Conservation (phyloP, 2,888 invertebrate species). For the Scelioninae gen. 2 region DNA sequence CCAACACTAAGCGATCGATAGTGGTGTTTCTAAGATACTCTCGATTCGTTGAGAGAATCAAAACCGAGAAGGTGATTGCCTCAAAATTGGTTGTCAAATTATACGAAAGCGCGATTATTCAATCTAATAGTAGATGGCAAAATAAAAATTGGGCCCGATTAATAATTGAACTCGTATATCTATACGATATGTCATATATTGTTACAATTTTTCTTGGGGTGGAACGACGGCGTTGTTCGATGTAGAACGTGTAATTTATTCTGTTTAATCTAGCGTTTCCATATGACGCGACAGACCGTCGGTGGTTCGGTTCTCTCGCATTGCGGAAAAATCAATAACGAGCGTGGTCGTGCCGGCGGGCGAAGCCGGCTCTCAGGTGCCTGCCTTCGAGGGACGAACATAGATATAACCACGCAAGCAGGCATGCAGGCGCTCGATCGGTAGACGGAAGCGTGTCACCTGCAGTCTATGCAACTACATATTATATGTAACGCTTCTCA, state of each 20-base stretch:
- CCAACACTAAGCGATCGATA: no score
- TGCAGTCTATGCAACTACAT: conserved; percentile 62
- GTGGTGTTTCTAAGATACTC: no score
- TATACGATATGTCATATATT: no score
- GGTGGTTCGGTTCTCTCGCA: conserved; percentile 66
- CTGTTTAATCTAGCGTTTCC: conserved; percentile 67
- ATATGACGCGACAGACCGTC: conserved; percentile 69
- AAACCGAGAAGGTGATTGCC: no score
- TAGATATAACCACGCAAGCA: conserved; percentile 59
- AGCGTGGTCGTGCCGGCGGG: conserved; percentile 70
- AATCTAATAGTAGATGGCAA: no score
- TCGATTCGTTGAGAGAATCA: no score
- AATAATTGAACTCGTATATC: no score
- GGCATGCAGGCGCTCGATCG: conserved; percentile 65
- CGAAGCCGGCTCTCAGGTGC: conserved; percentile 70
- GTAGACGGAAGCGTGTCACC: conserved; percentile 68
- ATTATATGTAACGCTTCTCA: conserved; percentile 57
- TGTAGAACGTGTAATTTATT: conserved; percentile 59
- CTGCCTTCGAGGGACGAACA: conserved; percentile 62
- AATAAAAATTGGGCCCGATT: no score
- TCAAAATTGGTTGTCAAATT: no score
- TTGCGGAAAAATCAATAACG: conserved; percentile 74
- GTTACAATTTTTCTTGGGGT: conserved; percentile 34
- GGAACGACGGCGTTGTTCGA: conserved; percentile 20
- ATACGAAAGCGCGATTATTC: no score